Evolutionary conservation across 92 coral and sea anemone genomes (phyloP).

Genomic region (Heliopora coerulea): DNA sequence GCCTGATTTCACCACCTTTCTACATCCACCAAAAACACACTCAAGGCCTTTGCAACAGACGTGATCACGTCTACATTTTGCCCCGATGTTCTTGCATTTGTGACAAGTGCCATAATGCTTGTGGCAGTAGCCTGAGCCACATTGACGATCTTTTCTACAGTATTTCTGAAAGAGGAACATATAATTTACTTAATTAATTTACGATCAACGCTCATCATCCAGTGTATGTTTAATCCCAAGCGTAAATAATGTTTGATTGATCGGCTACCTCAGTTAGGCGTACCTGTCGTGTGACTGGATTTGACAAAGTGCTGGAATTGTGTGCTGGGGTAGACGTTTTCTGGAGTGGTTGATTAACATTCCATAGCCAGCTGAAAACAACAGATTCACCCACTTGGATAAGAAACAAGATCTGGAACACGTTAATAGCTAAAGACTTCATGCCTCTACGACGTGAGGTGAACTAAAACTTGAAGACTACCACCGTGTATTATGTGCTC

Average conservation of each 20-base stretch:
- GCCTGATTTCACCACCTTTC: conserved; percentile 66
- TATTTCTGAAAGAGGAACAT: conserved; percentile 40
- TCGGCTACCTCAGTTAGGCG: too few relatives aligned
- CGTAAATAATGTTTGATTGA: too few relatives aligned
- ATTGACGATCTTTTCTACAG: conserved; percentile 81
- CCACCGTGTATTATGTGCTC: not conserved
- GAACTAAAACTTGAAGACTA: not conserved
- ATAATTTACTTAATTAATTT: not conserved
- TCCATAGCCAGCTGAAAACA: conserved; percentile 79
- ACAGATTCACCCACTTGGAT: conserved; percentile 61
- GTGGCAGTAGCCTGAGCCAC: conserved; percentile 84
- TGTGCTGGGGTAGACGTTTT: not conserved
- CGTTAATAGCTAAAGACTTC: not conserved
- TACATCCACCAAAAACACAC: conserved; percentile 90
- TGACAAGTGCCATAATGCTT: conserved; percentile 88
- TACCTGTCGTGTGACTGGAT: conserved; percentile 23
- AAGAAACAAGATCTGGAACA: not conserved
- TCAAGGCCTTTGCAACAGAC: conserved; percentile 86
- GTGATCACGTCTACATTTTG: conserved; percentile 77
- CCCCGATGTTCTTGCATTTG: conserved; percentile 64
- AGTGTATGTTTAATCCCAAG: too few relatives aligned
- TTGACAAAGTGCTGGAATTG: not conserved
- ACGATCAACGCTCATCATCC: too few relatives aligned
- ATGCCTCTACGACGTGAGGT: not conserved
- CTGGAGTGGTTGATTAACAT: conserved; percentile 56